These are phyloP conservation scores for Leptopilina drosophilae DNA, from an alignment of 2,888 invertebrate species.

Conservation along the genomic window DNA sequence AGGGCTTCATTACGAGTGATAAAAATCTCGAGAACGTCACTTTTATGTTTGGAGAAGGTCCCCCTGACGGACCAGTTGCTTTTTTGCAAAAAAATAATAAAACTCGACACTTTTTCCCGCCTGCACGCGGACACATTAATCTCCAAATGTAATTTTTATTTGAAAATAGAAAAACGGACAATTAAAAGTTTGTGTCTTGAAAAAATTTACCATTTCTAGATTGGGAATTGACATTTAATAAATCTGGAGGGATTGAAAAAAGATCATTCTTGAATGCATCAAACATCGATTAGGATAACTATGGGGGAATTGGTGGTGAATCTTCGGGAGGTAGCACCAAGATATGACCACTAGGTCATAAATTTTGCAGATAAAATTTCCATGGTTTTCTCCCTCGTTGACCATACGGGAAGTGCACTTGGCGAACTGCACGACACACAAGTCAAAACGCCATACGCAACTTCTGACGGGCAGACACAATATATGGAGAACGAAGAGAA, in stretches of 20 bases:
- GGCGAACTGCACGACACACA: constrained; percentile 44
- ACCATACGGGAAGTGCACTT: constrained; percentile 51
- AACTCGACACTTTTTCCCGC: constrained; percentile 27
- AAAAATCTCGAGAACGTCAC: constrained; percentile 55
- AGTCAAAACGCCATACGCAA: constrained; percentile 46
- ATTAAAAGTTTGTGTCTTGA: too few relatives aligned
- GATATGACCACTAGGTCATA: too few relatives aligned
- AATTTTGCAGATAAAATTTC: constrained; percentile 63
- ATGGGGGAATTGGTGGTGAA: constrained; percentile 47
- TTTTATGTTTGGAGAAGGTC: constrained; percentile 19
- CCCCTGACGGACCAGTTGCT: constrained; percentile 43
- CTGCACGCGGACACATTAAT: too few relatives aligned
- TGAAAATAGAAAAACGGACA: too few relatives aligned
- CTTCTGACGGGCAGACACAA: constrained; percentile 16
- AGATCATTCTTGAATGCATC: constrained; percentile 40
- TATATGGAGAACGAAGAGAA: background rate
- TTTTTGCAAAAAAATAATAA: background rate
- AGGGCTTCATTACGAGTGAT: constrained; percentile 58
- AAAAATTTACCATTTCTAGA: background rate
- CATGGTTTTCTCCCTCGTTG: constrained; percentile 57
- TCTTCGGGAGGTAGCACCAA: constrained; percentile 50
- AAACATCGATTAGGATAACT: constrained; percentile 53
- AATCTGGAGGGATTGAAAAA: constrained; percentile 21
- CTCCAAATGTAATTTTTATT: too few relatives aligned
- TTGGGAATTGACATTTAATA: background rate